phyloP scores from a whole-genome alignment of 1,140 invertebrate genomes.

The Papilio polyxenes region DNA sequence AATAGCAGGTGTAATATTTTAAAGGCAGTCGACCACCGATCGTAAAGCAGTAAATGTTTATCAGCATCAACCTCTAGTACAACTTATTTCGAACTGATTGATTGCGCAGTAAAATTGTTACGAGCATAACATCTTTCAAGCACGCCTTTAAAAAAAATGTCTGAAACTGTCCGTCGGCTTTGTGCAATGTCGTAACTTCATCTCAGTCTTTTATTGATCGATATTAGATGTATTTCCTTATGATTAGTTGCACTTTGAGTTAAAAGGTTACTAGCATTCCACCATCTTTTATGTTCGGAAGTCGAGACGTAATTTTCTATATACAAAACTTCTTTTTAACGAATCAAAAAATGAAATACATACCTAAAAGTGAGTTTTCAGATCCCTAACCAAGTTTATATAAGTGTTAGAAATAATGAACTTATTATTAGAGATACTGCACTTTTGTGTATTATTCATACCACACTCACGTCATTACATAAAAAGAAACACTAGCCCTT shows the following conservation, averaged over 20 bases:
- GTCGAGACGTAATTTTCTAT: not conserved
- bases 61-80: slow-evolving; percentile 25
- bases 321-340: not conserved
- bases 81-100: slow-evolving; percentile 42
- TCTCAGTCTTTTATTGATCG: not conserved
- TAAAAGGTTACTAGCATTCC: not conserved
- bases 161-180: slow-evolving; percentile 31
- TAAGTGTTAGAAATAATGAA: not conserved
- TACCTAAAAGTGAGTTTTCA: too few relatives aligned
- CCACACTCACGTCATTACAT: not conserved
- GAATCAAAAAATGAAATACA: not conserved
- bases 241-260: slow-evolving; percentile 9
- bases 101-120: slow-evolving; percentile 42
- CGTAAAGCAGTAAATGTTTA: slow-evolving; percentile 36
- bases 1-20: slow-evolving; percentile 19
- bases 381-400: not conserved
- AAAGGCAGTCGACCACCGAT: slow-evolving; percentile 28
- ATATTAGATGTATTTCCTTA: slow-evolving; percentile 24
- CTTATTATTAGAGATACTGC: not conserved
- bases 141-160: slow-evolving; percentile 30
- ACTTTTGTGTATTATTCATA: not conserved
- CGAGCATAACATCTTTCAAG: slow-evolving; percentile 40
- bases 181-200: slow-evolving; percentile 24
- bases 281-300: not conserved
- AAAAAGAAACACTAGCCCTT: not conserved